Base-by-base conservation (phyloP, 2,888 invertebrate genomes). In the Smittia sp. region DNA sequence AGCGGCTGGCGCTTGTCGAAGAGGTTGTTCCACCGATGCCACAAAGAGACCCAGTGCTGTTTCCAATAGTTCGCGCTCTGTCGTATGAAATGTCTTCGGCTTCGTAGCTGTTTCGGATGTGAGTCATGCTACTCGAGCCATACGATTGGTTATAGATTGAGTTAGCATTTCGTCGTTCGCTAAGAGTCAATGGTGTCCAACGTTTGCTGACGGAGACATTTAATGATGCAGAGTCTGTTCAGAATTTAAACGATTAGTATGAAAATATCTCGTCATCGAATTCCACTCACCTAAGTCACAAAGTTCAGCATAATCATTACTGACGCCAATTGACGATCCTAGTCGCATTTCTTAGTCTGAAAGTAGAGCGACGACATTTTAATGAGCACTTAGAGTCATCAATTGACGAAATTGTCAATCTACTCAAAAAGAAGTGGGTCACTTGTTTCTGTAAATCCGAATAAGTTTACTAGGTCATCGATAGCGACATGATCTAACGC, bases 41-140 rank as follows among this genome's bases (percentile, higher is more conserved):
- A 82, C 79, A 83, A 75, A 79, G 27, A 81, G 78, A 84, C 83
- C 74, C 84, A 82, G 79, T 84, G 84, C 80, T 85, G 84, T 83
- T 85, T 82, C 77, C 68, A 41, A 58, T 41, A 15, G 52, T 74
- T 54, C 58, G 20, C n/a, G 66, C 25, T 58, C 74, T 25, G 38
- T 67, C 67, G 52, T 67, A 74, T 58, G 38, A 46, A 77, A 83
- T 80, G 75, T 83, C 82, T 79, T 83, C 83, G 75, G 82, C 82
- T 77, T 83, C 83, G 78, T 81, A 83, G 78, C 82, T 83, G 78
- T 81, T 81, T 73, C 80, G 78, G 75, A 77, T 75, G 66, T 77
- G 77, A 74, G 75, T 75, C 68, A 73, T 65, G 46, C 73, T 73
- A 46, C 65, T 65, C 24, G 73, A 73, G 24, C 73, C 73, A 65